These are phyloP conservation scores for Xiphophorus birchmanni DNA, from an alignment of 2,797 vertebrate genomes.

Conservation along the genomic window DNA sequence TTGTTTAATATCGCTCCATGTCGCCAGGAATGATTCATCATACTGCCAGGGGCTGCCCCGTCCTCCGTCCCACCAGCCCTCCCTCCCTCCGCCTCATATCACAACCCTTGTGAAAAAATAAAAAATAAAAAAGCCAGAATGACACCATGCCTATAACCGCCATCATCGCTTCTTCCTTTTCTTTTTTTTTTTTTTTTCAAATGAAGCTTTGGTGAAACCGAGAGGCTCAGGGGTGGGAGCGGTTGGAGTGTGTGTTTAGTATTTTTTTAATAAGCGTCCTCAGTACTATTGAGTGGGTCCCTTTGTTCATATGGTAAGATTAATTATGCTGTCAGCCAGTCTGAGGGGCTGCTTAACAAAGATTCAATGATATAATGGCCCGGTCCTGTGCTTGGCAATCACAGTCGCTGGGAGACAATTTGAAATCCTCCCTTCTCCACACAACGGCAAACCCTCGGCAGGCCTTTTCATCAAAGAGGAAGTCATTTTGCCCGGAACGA, in stretches of 20 bases:
- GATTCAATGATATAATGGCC: constrained; percentile 99
- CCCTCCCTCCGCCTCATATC: constrained; percentile 74
- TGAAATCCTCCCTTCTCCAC: constrained; percentile 90
- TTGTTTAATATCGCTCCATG: constrained; percentile 87
- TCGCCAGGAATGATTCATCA: constrained; percentile 86
- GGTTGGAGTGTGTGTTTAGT: constrained; percentile 89
- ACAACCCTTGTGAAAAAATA: constrained; percentile 74
- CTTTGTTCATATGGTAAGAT: constrained; percentile 99
- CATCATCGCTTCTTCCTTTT: constrained; percentile 76
- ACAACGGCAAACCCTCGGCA: constrained; percentile 89
- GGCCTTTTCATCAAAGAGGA: constrained; percentile 93
- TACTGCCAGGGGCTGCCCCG: constrained; percentile 68
- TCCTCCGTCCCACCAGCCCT: constrained; percentile 43
- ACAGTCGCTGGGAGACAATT: constrained; percentile 98
- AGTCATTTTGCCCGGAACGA: constrained; percentile 91
- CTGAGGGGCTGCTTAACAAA: constrained; percentile 99
- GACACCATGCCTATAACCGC: constrained; percentile 82
- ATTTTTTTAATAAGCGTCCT: constrained; percentile 99
- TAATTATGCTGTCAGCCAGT: constrained; percentile 99
- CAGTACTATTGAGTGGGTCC: constrained; percentile 99
- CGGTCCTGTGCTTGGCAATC: constrained; percentile 96
- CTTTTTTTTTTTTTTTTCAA: constrained; percentile 21
- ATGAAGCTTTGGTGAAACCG: constrained; percentile 27
- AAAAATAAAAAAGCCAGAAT: constrained; percentile 79
- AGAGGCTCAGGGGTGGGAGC: constrained; percentile 6